Evolutionary conservation across 2,797 vertebrate species (phyloP), one percentile per base, ranked within the genome.

Genomic region (Rhabdophis nuchalis): DNA sequence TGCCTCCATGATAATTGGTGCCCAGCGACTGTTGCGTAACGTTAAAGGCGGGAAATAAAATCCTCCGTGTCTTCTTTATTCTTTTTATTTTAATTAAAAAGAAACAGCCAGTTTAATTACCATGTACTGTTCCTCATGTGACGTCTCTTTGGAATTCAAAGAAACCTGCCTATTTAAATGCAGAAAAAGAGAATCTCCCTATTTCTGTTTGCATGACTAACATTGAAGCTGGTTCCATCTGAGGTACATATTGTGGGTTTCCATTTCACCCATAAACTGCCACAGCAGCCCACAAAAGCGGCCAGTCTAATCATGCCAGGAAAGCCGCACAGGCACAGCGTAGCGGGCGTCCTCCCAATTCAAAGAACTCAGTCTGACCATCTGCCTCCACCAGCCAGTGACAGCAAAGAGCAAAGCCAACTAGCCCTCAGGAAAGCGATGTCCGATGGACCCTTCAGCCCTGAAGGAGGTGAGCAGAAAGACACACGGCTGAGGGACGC

Each of bases 281-380:
- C 97, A 97, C 98, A 98, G 98, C 98, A 98, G 99, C 98, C 98
- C 98, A 98, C 97, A 98, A 98, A 98, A 98, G 98, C 98, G 97
- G 96, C 97, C 98, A 98, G 97, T 97, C 97, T 98, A 97, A 98
- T 98, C 97, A 98, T 97, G 98, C 98, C 97, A 98, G 98, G 98
- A 99, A 99, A 98, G 98, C 98, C 98, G 97, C 99, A 99, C 98
- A 98, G 99, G 97, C 99, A 99, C 99, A 99, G 98, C 98, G 98
- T 99, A 98, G 98, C 98, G 97, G 99, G 99, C 96, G 98, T 99
- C 97, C 98, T 99, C 96, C 97, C 98, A 95, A 98, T 99, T 98
- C 98, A 99, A 97, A 99, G 98, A 98, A 98, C 98, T 98, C 98
- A 98, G 97, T 98, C 98, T 97, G 98, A 99, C 97, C 98, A 98